Evolutionary conservation across 1,140 invertebrate genomes (phyloP), one percentile per base, ranked within the genome.

Genomic region (Apocrypta bakeri): DNA sequence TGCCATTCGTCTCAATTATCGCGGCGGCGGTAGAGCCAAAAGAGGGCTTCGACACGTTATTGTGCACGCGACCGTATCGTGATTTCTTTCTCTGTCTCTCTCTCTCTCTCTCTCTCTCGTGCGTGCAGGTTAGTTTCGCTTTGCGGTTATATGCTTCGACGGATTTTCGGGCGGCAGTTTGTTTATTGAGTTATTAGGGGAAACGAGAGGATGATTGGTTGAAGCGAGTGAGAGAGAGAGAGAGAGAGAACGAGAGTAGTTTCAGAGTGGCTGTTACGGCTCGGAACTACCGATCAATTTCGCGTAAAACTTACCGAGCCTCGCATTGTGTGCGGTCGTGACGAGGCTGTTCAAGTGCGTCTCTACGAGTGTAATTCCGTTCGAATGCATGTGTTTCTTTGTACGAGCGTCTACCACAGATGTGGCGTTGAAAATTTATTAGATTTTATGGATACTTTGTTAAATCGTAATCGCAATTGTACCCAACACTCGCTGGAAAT

Each of bases 1-100:
- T 83, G 69, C 82, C 76, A 83, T 83, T 83, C 76, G 82, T 83
- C 82, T 83, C 82, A 83, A 83, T 83, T 83, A 83, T 74, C 82
- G 81, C 75, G 31, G 48, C 56, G 61, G 56, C 24, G 17, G 69
- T 9, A 4, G 63, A 25, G 25, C 63, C 63, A 21, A 66, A 77
- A 42, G 48, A 56, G 75, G 33, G 61, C 63, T 77, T 77, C 61
- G 75, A 77, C 64, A 68, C 63, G 75, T 77, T 77, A 77, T 77
- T 77, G 75, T 77, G 63, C 64, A 61, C 29, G 74, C 61, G 24
- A 40, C 56, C 21, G 56, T 56, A 48, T 48, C 42, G 42, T 56
- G 48, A 56, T 56, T n/a, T 56, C 48, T 56, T 21, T 56, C 48
- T 17, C n/a, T n/a, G n/a, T n/a, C n/a, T n/a, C n/a, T n/a, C n/a